phyloP scores from a whole-genome alignment of 2,888 invertebrate genomes.

The Lordiphosa andalusiaca region DNA sequence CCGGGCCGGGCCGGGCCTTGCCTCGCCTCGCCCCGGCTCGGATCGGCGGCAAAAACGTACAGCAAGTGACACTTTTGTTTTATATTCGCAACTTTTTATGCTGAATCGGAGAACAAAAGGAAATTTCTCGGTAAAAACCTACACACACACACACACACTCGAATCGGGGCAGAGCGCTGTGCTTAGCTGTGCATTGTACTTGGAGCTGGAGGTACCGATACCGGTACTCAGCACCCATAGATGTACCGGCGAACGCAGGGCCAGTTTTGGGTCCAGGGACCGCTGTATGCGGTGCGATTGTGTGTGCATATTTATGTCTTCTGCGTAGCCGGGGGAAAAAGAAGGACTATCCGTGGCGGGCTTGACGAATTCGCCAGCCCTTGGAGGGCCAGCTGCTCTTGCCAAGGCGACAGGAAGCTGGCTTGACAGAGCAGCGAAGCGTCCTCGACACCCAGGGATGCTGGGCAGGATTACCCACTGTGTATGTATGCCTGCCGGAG shows the following conservation, averaged over 20 bases:
- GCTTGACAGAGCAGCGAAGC: too few relatives aligned
- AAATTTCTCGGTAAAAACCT: slow-evolving; percentile 64
- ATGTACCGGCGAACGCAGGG: slow-evolving; percentile 4
- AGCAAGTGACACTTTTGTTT: slow-evolving; percentile 76
- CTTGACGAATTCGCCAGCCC: slow-evolving; percentile 8
- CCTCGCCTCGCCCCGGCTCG: slow-evolving; percentile 24
- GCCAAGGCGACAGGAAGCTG: not conserved
- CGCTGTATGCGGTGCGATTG: not conserved
- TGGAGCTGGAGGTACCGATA: slow-evolving; percentile 18
- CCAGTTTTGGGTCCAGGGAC: not conserved
- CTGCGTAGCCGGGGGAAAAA: slow-evolving; percentile 1
- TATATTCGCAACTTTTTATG: slow-evolving; percentile 72
- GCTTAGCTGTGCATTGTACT: slow-evolving; percentile 29
- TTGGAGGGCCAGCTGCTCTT: slow-evolving; percentile 6
- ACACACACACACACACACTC: slow-evolving; percentile 18
- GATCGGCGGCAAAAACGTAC: slow-evolving; percentile 30
- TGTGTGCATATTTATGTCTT: slow-evolving; percentile 12
- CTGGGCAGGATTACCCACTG: slow-evolving; percentile 7
- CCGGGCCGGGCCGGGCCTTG: too few relatives aligned
- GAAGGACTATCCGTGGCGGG: slow-evolving; percentile 6
- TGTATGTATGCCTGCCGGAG: not conserved
- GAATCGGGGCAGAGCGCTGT: slow-evolving; percentile 14
- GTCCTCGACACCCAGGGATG: not conserved
- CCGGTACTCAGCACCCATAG: slow-evolving; percentile 7
- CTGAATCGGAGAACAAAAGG: slow-evolving; percentile 65